These are phyloP conservation scores for Lagorchestes hirsutus DNA, from an alignment of 2,797 vertebrate genomes.

Conservation along the genomic window DNA sequence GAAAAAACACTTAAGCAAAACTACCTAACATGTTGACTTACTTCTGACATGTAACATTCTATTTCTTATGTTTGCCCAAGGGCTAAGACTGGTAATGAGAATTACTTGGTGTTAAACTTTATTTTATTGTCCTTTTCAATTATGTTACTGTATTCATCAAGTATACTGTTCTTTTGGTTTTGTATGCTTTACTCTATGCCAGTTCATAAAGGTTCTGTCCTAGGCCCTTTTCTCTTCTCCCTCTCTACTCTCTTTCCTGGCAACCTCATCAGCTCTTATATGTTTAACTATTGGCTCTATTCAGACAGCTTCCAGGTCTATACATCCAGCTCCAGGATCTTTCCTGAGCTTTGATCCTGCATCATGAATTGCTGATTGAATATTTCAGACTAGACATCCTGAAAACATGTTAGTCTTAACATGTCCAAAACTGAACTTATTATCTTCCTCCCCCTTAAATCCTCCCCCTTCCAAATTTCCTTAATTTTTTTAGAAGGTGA, in stretches of 20 bases:
- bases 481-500: background rate
- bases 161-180: background rate
- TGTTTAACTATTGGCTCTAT: background rate
- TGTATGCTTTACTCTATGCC: background rate
- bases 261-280: background rate
- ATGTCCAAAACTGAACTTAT: background rate
- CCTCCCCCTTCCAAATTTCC: background rate
- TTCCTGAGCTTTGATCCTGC: background rate
- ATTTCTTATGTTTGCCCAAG: background rate
- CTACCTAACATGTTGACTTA: background rate
- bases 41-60: background rate
- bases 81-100: background rate
- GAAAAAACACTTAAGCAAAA: background rate
- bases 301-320: background rate
- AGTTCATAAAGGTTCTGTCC: background rate
- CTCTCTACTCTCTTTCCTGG: background rate
- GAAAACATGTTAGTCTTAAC: background rate
- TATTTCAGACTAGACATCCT: background rate
- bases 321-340: background rate
- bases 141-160: background rate
- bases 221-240: background rate
- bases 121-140: background rate
- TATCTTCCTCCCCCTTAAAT: background rate
- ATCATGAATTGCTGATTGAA: background rate
- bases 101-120: background rate